Evolutionary conservation across 2,888 invertebrate species (phyloP), one percentile per base, ranked within the genome.

Genomic region (Schizaphis graminum): DNA sequence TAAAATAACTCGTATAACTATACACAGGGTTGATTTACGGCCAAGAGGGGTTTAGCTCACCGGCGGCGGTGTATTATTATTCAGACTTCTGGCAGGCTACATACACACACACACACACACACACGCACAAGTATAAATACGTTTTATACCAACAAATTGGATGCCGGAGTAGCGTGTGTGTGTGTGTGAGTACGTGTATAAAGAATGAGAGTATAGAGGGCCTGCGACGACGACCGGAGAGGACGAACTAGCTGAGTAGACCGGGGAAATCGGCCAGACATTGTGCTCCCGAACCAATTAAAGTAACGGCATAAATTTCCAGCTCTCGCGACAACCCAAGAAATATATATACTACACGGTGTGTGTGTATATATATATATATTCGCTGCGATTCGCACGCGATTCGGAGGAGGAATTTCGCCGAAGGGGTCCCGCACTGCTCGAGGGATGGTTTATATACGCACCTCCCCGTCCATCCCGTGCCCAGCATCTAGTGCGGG

Each of bases 181-280:
- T 8, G 28, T 89, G 57, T 47, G 89, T 61, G 61, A 3, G 41
- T 56, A 16, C 13, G 86, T 26, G 47, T 57, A 61, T 57, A 67
- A 49, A 56, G 85, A 91, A 84, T 84, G 57, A 24, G 41, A 35
- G 88, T 24, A 53, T 53, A 28, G 89, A 56, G 67, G 47, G 49
- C 47, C 44, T n/a, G 67, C 77, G 90, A 47, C n/a, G n/a, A 24
- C 86, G 91, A 41, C 3, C 13, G 44, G 49, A 26, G 10, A 87
- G 53, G 28, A 56, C 95, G 95, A 95, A 95, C 95, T 95, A 95
- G 95, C 95, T 95, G 95, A 56, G 94, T 86, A 94, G 92, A 93
- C 91, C 91, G 57, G 92, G 91, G 92, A 94, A 94, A 94, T 91
- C 93, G 93, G 85, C 93, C 94, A 94, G 94, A 94, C 94, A 88